These are phyloP conservation scores for Paralvinella palmiformis DNA, from an alignment of 1,140 invertebrate species.

Conservation along the genomic window DNA sequence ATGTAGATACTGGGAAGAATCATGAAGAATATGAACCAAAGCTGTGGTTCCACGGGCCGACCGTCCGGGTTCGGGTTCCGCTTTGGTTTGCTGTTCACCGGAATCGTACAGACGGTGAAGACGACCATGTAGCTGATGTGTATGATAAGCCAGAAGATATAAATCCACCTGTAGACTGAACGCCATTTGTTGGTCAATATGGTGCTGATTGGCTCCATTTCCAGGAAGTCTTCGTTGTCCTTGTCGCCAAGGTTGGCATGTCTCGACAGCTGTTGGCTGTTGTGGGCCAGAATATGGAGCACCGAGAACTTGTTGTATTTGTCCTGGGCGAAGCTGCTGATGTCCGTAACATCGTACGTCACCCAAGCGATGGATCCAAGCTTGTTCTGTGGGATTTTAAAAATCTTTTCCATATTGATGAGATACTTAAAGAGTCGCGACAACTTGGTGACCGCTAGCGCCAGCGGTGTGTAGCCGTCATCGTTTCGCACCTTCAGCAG, in stretches of 20 bases:
- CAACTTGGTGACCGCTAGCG: slow-evolving; percentile 4
- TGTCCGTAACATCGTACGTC: slow-evolving; percentile 18
- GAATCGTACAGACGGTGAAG: background rate
- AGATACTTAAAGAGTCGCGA: slow-evolving; percentile 8
- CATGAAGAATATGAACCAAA: background rate
- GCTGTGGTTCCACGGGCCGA: background rate
- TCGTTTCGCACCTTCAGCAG: slow-evolving; percentile 13
- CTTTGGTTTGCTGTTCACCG: slow-evolving; percentile 4
- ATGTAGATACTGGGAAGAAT: slow-evolving; percentile 2
- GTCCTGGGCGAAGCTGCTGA: slow-evolving; percentile 11
- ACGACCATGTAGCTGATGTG: slow-evolving; percentile 11
- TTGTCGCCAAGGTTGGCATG: slow-evolving; percentile 4
- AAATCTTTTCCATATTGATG: slow-evolving; percentile 17
- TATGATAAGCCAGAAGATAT: slow-evolving; percentile 12
- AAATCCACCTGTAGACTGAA: slow-evolving; percentile 13
- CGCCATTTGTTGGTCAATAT: slow-evolving; percentile 6
- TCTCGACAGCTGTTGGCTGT: slow-evolving; percentile 4
- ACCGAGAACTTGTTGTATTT: slow-evolving; percentile 18
- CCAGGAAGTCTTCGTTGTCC: slow-evolving; percentile 16
- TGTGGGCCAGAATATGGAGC: slow-evolving; percentile 17
- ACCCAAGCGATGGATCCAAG: slow-evolving; percentile 19
- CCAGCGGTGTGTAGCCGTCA: slow-evolving; percentile 16
- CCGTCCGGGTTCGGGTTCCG: background rate
- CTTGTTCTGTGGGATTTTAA: slow-evolving; percentile 17
- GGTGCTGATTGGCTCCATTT: slow-evolving; percentile 18